These are phyloP conservation scores for Nemoura dubitans DNA, from an alignment of 2,888 invertebrate species.

Conservation along the genomic window DNA sequence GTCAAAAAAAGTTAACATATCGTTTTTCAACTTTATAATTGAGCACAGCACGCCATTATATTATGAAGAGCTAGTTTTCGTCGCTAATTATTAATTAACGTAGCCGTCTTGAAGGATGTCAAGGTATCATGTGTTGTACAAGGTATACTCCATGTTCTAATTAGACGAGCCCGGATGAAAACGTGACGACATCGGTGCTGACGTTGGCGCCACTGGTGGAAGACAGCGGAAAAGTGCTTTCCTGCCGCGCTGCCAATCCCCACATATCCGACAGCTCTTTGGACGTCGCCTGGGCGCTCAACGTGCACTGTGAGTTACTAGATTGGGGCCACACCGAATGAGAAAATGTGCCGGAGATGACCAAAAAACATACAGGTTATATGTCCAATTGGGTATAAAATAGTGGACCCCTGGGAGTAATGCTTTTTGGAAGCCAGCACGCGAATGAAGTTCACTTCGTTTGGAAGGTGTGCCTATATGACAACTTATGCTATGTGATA, in stretches of 20 bases:
- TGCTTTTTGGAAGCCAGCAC: background rate
- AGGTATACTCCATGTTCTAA: background rate
- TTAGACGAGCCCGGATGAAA: constrained; percentile 51
- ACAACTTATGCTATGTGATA: background rate
- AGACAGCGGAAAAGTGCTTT: constrained; percentile 54
- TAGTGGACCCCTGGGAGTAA: background rate
- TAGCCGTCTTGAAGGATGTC: background rate
- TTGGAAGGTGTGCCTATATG: background rate
- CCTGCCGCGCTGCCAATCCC: constrained; percentile 54
- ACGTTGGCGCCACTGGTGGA: constrained; percentile 53
- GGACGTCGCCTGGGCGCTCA: constrained; percentile 49
- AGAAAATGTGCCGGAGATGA: background rate
- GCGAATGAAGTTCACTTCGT: background rate
- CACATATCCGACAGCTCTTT: constrained; percentile 47
- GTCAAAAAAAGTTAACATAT: background rate
- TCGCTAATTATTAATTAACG: background rate
- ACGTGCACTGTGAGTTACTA: constrained; percentile 49
- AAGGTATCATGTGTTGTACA: background rate
- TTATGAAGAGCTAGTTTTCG: background rate
- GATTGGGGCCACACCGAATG: background rate
- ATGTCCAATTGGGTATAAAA: background rate
- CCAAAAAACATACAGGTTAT: background rate
- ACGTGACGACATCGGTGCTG: constrained; percentile 54
- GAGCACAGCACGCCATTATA: background rate
- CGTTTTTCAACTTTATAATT: background rate